Conservation (phyloP, 2,888 invertebrate species). For the Artemia sp. region DNA sequence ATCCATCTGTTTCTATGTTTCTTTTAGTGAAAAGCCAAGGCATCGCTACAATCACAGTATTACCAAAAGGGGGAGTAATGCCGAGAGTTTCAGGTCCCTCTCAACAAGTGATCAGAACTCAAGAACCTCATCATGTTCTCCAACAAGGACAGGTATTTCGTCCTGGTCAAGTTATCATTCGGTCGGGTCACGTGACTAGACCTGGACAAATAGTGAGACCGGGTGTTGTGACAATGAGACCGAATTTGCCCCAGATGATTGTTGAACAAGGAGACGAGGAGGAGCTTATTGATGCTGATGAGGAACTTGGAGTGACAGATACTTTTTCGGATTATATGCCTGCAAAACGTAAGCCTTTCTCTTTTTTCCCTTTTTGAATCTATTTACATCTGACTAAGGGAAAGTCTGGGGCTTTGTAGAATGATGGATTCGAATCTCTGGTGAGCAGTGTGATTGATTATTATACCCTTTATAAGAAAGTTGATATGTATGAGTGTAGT, state of each 20-base stretch:
- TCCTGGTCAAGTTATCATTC: not conserved
- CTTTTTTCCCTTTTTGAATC: conserved; percentile 12
- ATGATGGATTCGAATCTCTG: no score
- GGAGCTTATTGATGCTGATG: conserved; percentile 74
- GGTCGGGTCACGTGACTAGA: not conserved
- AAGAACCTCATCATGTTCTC: no score
- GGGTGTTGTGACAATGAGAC: not conserved
- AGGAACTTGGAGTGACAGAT: conserved; percentile 93
- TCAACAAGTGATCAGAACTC: not conserved
- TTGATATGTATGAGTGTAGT: no score
- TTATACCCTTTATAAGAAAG: no score
- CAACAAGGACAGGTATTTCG: no score
- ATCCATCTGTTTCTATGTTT: no score
- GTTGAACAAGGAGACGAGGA: conserved; percentile 29
- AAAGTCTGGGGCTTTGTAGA: no score
- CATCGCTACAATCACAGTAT: conserved; percentile 1
- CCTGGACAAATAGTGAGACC: conserved; percentile 4
- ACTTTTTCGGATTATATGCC: conserved; percentile 98
- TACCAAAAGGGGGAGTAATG: not conserved
- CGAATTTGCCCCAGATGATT: not conserved
- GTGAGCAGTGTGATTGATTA: no score
- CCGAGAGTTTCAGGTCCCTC: not conserved
- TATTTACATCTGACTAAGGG: not conserved
- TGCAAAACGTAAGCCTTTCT: conserved; percentile 51
- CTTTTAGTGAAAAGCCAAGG: not conserved